Base-by-base conservation (phyloP, 1,140 invertebrate species). In the Nasonia vitripennis region DNA sequence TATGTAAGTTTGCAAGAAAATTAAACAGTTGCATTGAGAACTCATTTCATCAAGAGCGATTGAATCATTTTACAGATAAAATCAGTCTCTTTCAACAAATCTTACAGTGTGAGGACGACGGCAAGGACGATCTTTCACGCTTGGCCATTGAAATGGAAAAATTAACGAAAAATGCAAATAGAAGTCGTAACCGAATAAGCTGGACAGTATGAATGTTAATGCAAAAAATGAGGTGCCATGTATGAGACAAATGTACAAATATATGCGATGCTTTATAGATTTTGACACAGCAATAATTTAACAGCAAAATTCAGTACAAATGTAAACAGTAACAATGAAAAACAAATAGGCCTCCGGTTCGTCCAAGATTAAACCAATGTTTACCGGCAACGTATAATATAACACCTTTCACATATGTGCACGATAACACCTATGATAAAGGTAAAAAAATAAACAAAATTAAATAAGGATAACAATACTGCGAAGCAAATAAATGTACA, bases 81-180 rank as follows among this genome's bases (percentile, higher is more conserved):
- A 20, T 62, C 55, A n/a, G 17, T n/a, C 17, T n/a, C 17, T n/a
- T 62, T n/a, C 17, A 20, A n/a, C 17, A 71, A 31, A 71, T 71
- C 68, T 71, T 71, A 17, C 68, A 17, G 34, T 27, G 4, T 71
- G 68, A 14, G n/a, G 73, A 48, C 73, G 55, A 82, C 82, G 84
- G 75, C 83, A 85, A 23, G 87, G 86, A 87, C 78, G 75, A 86
- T 89, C 55, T 88, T 91, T 91, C 91, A 90, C 89, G 88, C 89
- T 92, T 92, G 91, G 91, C 90, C 87, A 87, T 91, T 91, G 79
- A 90, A 91, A 91, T 91, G 90, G 89, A 91, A 92, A 89, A 89
- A 84, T 88, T 86, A 78, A 84, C 73, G n/a, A 84, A 74, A 68
- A 45, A 79, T 80, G 20, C 85, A 67, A 45, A 88, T 79, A 68